These are phyloP conservation scores for Limnodromus scolopaceus DNA, from an alignment of 2,797 vertebrate species.

Conservation along the genomic window DNA sequence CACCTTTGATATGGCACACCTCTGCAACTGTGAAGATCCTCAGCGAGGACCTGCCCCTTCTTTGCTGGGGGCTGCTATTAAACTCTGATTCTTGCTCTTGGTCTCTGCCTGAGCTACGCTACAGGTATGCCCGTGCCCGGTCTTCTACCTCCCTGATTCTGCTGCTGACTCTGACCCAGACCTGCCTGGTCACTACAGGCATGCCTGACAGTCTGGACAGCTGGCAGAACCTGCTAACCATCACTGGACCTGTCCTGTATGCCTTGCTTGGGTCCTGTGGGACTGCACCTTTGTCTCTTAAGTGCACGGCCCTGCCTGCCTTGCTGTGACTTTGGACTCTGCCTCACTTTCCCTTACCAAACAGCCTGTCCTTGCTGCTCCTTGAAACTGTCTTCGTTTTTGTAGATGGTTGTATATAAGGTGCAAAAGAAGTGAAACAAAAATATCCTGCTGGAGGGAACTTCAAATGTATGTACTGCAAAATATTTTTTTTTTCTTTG, in stretches of 20 bases:
- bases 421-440: neutral
- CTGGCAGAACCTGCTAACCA: neutral
- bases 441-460: neutral
- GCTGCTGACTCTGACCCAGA: neutral
- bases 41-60: neutral
- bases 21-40: neutral
- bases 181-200: accelerated
- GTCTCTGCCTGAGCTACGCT: neutral
- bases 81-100: neutral
- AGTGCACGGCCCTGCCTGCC: neutral
- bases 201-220: neutral
- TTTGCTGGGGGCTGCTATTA: neutral
- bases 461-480: neutral
- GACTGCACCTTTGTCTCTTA: accelerated
- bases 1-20: neutral
- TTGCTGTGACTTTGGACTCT: neutral
- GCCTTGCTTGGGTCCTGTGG: neutral
- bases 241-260: neutral
- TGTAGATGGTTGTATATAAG: neutral
- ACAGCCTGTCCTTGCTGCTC: neutral
- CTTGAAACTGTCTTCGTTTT: neutral
- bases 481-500: neutral
- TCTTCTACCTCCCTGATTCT: neutral
- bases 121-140: neutral
- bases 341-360: neutral